phyloP scores from a whole-genome alignment of 2,888 invertebrate species.

The Brachynemurus nebulosus region DNA sequence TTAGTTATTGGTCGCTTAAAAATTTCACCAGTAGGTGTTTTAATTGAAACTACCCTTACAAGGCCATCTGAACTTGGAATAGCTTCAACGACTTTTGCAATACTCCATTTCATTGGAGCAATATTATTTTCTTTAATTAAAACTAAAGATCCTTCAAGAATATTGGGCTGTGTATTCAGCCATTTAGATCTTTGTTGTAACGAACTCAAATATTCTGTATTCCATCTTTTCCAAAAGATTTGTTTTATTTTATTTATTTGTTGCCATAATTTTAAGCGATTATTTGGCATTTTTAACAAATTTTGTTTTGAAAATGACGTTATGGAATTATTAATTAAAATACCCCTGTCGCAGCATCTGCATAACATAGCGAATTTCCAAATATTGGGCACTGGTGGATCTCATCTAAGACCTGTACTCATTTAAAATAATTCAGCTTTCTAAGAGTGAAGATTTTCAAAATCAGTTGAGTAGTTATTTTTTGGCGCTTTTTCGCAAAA shows the following conservation, averaged over 20 bases:
- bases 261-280: no score
- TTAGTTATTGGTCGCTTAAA: background rate
- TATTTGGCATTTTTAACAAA: slow-evolving; percentile 8
- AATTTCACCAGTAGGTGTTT: background rate
- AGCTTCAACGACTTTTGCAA: no score
- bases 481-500: no score
- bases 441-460: no score
- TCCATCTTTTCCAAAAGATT: slow-evolving; percentile 14
- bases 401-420: no score
- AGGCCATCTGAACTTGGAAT: no score
- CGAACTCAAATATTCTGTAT: slow-evolving; percentile 10
- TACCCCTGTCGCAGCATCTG: no score
- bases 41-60: background rate
- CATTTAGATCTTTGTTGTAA: slow-evolving; percentile 13
- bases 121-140: background rate
- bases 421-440: no score
- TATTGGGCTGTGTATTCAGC: background rate
- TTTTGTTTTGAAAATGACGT: slow-evolving; percentile 10
- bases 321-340: slow-evolving; percentile 10
- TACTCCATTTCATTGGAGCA: no score
- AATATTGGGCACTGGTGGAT: no score
- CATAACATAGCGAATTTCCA: no score
- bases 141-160: background rate
- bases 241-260: slow-evolving; percentile 12
- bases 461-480: no score